These are phyloP conservation scores for Catocala fraxini DNA, from an alignment of 2,888 invertebrate genomes.

Conservation along the genomic window DNA sequence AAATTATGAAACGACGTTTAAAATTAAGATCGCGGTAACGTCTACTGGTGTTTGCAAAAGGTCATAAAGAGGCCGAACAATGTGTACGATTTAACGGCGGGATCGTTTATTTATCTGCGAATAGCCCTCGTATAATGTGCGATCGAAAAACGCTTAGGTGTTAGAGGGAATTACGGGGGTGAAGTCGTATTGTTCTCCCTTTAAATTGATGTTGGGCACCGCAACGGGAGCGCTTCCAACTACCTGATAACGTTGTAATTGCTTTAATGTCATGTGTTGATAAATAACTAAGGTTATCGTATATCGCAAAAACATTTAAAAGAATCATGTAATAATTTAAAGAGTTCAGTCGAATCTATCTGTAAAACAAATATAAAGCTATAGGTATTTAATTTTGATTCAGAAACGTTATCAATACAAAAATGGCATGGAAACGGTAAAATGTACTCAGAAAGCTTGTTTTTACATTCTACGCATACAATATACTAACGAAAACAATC, in stretches of 20 bases:
- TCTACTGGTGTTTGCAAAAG: constrained; percentile 40
- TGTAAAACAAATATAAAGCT: too few relatives aligned
- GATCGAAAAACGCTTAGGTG: constrained; percentile 68
- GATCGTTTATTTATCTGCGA: constrained; percentile 59
- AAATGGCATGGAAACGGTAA: too few relatives aligned
- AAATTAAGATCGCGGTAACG: constrained; percentile 39
- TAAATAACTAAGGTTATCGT: constrained; percentile 20
- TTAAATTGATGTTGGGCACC: constrained; percentile 59
- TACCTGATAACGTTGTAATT: constrained; percentile 44
- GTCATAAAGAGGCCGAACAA: constrained; percentile 55
- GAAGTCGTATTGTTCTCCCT: constrained; percentile 56
- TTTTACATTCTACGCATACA: background rate
- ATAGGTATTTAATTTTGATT: too few relatives aligned
- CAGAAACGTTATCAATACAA: too few relatives aligned
- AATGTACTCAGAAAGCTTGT: background rate
- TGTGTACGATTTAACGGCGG: constrained; percentile 52
- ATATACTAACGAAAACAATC: constrained; percentile 9
- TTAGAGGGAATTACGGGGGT: constrained; percentile 59
- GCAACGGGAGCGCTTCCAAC: constrained; percentile 26
- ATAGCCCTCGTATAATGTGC: constrained; percentile 56
- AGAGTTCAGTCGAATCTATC: background rate
- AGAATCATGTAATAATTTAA: background rate
- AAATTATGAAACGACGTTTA: constrained; percentile 44
- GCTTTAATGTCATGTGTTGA: constrained; percentile 21
- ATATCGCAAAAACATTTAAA: constrained; percentile 8